Conservation (phyloP, 1,140 invertebrate species). For the Glomeris maerens region DNA sequence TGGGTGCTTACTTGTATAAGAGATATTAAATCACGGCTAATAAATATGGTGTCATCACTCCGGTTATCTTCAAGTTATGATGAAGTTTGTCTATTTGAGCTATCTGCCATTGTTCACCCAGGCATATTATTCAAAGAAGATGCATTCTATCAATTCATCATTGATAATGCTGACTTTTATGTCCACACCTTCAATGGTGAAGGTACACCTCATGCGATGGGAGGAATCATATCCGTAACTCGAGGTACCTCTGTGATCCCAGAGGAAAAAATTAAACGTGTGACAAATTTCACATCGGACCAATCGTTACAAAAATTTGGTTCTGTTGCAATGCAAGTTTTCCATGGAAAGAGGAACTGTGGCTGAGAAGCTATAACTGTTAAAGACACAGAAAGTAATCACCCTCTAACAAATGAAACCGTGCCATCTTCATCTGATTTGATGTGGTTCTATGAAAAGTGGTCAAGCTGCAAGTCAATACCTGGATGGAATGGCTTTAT, state of each 20-base stretch:
- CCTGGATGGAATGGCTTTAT: conserved; percentile 5
- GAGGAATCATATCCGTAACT: not conserved
- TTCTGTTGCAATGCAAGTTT: not conserved
- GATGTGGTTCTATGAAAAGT: not conserved
- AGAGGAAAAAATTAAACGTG: not conserved
- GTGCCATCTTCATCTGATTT: not conserved
- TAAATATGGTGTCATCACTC: not conserved
- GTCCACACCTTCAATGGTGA: not conserved
- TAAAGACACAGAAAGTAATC: not conserved
- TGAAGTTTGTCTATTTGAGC: not conserved
- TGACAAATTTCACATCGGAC: not conserved
- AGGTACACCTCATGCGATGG: not conserved
- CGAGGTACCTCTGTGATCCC: not conserved
- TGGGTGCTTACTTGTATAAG: not conserved
- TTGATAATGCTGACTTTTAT: not conserved
- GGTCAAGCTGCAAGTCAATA: not conserved
- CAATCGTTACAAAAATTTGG: not conserved
- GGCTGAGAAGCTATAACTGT: not conserved
- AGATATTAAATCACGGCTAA: not conserved
- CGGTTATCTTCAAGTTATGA: not conserved
- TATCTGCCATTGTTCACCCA: not conserved
- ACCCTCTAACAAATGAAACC: not conserved
- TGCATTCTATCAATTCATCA: not conserved
- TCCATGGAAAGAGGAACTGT: not conserved
- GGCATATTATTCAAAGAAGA: not conserved